Conservation (phyloP, 2,888 invertebrate species). For the Clostera curtula region DNA sequence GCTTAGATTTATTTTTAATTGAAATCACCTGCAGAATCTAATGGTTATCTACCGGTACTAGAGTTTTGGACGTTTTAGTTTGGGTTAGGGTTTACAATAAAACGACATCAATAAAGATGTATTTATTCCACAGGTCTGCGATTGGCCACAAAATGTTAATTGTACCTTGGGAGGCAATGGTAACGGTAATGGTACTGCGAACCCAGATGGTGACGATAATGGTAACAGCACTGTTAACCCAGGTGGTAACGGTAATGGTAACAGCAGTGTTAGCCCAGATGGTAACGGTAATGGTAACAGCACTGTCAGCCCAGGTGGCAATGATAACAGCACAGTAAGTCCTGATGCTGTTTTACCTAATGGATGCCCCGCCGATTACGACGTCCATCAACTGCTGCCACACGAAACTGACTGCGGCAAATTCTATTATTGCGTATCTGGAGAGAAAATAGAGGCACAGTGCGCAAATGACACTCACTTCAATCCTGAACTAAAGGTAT, state of each 20-base stretch:
- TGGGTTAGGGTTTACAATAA: no score
- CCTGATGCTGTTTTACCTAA: slow-evolving; percentile 6
- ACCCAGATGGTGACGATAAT: slow-evolving; percentile 4
- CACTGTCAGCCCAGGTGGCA: slow-evolving; percentile 3
- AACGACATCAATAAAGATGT: no score
- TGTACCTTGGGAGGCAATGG: slow-evolving; percentile 9
- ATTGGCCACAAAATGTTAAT: slow-evolving; percentile 25
- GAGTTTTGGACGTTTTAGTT: no score
- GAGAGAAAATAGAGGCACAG: slow-evolving; percentile 12
- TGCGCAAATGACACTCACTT: slow-evolving; percentile 28
- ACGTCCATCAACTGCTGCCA: slow-evolving; percentile 19
- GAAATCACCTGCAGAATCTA: no score
- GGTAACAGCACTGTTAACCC: slow-evolving; percentile 2
- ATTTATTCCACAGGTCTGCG: slow-evolving; percentile 20
- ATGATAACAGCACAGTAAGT: slow-evolving; percentile 5
- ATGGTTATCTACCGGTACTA: no score
- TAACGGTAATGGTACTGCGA: slow-evolving; percentile 11
- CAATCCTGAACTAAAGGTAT: slow-evolving; percentile 27
- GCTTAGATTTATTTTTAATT: no score
- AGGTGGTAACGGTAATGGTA: slow-evolving; percentile 4
- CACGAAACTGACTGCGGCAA: slow-evolving; percentile 22
- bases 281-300: slow-evolving; percentile 8
- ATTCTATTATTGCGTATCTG: slow-evolving; percentile 27
- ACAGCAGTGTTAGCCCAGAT: slow-evolving; percentile 6
- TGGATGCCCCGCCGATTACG: slow-evolving; percentile 23